Conservation (phyloP, 2,888 invertebrate species). For the Scrobipalpa atriplicella region DNA sequence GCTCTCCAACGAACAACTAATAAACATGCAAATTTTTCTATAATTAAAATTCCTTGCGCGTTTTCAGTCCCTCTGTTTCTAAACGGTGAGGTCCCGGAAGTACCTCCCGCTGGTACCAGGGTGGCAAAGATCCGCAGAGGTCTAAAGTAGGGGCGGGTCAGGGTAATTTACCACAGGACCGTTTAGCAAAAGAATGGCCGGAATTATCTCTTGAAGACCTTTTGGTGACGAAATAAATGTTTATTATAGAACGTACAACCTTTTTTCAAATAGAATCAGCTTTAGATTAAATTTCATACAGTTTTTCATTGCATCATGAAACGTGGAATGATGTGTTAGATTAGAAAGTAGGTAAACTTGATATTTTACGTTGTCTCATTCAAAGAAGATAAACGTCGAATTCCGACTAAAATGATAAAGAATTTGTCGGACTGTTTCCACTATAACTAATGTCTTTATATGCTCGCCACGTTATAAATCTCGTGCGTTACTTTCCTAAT, state of each 20-base stretch:
- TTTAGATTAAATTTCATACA: not conserved
- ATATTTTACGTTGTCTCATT: too few species aligned
- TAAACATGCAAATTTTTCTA: slow-evolving; percentile 15
- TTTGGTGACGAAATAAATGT: slow-evolving; percentile 3
- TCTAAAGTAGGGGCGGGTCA: slow-evolving; percentile 2
- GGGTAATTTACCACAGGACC: slow-evolving; percentile 23
- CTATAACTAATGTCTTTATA: too few species aligned
- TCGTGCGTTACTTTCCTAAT: too few species aligned
- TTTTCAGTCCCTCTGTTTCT: not conserved
- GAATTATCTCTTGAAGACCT: slow-evolving; percentile 29
- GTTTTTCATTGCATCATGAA: not conserved
- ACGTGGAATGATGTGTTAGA: too few species aligned
- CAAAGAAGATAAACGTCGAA: too few species aligned
- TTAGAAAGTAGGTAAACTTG: too few species aligned
- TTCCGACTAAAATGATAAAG: too few species aligned
- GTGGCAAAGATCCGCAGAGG: too few species aligned
- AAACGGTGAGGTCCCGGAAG: not conserved
- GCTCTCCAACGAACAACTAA: not conserved
- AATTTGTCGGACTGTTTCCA: too few species aligned
- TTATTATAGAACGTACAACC: not conserved
- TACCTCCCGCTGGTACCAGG: not conserved
- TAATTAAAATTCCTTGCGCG: slow-evolving; percentile 12
- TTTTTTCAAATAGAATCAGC: not conserved
- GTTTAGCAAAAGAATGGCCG: slow-evolving; percentile 27
- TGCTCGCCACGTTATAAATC: too few species aligned